phyloP scores from a whole-genome alignment of 2,888 invertebrate genomes.

The Galerucella pusilla region DNA sequence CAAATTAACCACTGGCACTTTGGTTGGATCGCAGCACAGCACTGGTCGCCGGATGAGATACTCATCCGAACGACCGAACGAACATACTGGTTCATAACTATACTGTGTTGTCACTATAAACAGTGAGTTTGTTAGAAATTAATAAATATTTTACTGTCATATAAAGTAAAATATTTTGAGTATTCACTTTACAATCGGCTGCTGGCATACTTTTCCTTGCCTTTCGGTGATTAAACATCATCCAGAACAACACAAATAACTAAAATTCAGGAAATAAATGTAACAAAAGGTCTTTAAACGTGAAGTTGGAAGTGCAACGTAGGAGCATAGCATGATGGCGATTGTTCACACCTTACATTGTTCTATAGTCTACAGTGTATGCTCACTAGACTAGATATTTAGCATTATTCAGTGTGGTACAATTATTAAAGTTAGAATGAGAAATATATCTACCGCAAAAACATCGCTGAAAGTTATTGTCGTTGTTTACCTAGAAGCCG shows the following conservation, averaged over 20 bases:
- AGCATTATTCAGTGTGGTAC: not conserved
- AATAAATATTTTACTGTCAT: no score
- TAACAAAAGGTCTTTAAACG: constrained; percentile 34
- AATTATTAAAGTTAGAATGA: not conserved
- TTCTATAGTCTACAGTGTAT: not conserved
- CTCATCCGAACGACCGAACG: no score
- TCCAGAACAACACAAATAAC: not conserved
- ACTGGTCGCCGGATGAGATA: no score
- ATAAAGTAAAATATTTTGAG: no score
- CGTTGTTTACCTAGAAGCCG: no score
- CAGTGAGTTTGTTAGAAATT: no score
- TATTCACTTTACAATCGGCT: not conserved
- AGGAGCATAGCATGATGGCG: constrained; percentile 26
- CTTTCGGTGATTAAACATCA: not conserved
- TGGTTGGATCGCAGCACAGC: no score
- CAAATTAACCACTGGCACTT: no score
- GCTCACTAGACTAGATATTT: constrained; percentile 17
- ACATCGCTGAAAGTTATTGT: no score
- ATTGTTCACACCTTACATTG: constrained; percentile 38
- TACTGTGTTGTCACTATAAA: no score
- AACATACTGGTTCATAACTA: no score
- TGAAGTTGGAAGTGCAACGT: constrained; percentile 38
- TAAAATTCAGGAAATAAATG: constrained; percentile 29
- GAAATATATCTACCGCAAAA: no score
- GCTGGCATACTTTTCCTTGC: not conserved